Conservation (phyloP, 2,113 vertebrate genomes). For the Benitochromis conjunctus region DNA sequence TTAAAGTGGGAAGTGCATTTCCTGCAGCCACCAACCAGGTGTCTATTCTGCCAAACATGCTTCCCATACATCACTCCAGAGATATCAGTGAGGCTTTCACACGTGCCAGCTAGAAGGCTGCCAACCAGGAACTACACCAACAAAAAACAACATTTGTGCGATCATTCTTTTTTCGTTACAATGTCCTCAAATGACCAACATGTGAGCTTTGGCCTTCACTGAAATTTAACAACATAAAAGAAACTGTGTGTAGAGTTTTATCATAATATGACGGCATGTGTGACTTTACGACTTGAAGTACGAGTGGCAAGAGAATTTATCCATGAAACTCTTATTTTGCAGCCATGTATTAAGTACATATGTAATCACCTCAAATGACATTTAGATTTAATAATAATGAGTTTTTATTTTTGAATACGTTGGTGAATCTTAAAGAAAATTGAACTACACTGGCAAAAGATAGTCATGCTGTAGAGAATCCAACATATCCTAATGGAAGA, state of each 20-base stretch:
- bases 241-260: not conserved
- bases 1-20: not conserved
- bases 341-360: not conserved
- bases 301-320: not conserved
- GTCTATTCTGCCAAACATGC: not conserved
- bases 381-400: not conserved
- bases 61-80: not conserved
- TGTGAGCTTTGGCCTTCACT: not conserved
- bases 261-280: not conserved
- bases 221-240: not conserved
- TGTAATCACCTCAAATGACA: not conserved
- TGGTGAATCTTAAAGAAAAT: not conserved
- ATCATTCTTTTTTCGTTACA: not conserved
- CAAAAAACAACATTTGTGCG: not conserved
- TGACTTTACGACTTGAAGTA: not conserved
- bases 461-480: not conserved
- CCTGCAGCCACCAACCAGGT: not conserved
- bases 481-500: not conserved
- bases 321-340: not conserved
- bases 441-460: not conserved
- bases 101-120: not conserved
- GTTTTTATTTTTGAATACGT: not conserved
- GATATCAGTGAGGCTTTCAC: not conserved
- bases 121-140: not conserved
- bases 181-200: not conserved